Evolutionary conservation across 2,797 vertebrate species (phyloP), one percentile per base, ranked within the genome.

Genomic region (Propithecus deckenii): DNA sequence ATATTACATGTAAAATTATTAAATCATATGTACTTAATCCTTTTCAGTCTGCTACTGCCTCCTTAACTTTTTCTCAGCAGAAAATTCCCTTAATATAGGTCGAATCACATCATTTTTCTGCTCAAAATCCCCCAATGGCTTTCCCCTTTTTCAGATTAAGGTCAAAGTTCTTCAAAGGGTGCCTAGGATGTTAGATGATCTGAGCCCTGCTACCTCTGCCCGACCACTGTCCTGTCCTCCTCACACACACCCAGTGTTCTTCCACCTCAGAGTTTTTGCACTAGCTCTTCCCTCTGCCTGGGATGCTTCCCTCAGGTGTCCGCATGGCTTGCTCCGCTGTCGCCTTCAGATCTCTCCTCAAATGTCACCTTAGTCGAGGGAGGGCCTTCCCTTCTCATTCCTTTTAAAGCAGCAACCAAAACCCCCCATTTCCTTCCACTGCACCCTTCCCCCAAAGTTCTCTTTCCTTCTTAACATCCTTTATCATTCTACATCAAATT

Each of bases 1-100:
- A 38, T 48, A 79, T 81, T 78, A 74, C 83, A 67, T 46, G 3
- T 69, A 74, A 55, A 92, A 89, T 69, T 89, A 59, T 43, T 32
- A 96, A 89, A 76, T 30, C 22, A 84, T 75, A 63, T 41, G 59
- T 74, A 84, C 5, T 50, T 76, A 85, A 69, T 12, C 23, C 1
- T 93, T 9, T 69, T 55, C 4, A 94, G 11, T 72, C 28, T 20
- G 50, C 10, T 4, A 12, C 71, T 89, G 22, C 12, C 17, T 69
- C 22, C 10, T 4, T 86, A 86, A 30, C 28, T 2, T 43, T 59
- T 65, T 25, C 9, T 81, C 67, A 86, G 35, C 9, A 88, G 13
- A 57, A 3, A 65, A 59, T 85, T 55, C 9, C 18, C 79, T 90
- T 75, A n/a, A 80, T 80, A 93, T 85, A 79, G 3, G 15, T 74